Evolutionary conservation across 2,888 invertebrate species (phyloP).

Genomic region (Nemapogon koenigi): DNA sequence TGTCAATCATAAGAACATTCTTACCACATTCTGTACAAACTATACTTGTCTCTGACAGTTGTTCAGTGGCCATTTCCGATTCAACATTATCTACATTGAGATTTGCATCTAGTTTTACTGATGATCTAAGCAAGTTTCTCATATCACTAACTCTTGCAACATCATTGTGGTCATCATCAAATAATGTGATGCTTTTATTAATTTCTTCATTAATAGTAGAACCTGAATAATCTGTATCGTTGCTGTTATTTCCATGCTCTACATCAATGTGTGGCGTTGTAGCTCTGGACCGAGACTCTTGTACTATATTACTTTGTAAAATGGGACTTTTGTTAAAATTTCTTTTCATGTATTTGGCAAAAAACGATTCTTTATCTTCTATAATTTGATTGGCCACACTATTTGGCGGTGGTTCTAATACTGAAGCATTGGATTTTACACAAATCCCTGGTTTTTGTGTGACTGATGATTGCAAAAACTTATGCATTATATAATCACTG

Average conservation of each 20-base stretch:
- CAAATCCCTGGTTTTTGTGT: constrained; percentile 11
- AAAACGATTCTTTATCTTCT: constrained; percentile 60
- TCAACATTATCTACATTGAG: constrained; percentile 15
- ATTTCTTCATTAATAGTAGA: constrained; percentile 57
- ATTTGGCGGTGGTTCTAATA: too few species aligned
- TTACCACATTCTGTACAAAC: constrained; percentile 74
- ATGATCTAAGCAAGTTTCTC: constrained; percentile 29
- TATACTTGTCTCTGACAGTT: constrained; percentile 23
- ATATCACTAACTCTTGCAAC: constrained; percentile 35
- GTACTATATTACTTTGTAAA: too few species aligned
- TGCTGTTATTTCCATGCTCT: constrained; percentile 35
- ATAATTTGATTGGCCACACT: too few species aligned
- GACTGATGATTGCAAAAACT: constrained; percentile 27
- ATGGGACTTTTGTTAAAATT: background rate
- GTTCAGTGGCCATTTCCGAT: constrained; percentile 8
- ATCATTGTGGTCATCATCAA: constrained; percentile 42
- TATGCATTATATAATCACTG: constrained; percentile 36
- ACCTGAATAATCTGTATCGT: constrained; percentile 44
- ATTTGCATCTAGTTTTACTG: constrained; percentile 21
- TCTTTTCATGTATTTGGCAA: constrained; percentile 40
- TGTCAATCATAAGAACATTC: constrained; percentile 56
- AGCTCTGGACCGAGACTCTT: background rate
- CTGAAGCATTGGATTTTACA: too few species aligned
- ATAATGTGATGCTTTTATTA: constrained; percentile 49
- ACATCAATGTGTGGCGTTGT: constrained; percentile 4